phyloP scores from a whole-genome alignment of 2,797 vertebrate genomes.

The Steatocranus sp. region DNA sequence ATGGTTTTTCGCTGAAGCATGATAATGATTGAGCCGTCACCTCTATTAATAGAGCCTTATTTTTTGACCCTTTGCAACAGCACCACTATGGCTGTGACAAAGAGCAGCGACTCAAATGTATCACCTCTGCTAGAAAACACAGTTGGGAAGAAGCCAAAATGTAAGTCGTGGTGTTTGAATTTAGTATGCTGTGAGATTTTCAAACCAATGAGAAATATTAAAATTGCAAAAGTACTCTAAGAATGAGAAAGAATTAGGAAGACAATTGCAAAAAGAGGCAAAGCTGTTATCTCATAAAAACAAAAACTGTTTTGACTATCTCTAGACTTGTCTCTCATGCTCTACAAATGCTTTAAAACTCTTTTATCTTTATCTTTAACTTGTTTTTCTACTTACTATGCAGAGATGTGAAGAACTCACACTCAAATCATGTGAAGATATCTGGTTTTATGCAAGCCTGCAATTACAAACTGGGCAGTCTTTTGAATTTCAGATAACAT shows the following conservation, averaged over 20 bases:
- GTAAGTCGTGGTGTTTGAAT: neutral
- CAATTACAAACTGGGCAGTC: constrained; percentile 30
- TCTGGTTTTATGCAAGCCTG: constrained; percentile 1
- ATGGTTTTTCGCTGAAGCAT: neutral
- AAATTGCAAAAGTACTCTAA: neutral
- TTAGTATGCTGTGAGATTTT: neutral
- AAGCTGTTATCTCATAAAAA: neutral
- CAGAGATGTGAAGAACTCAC: neutral
- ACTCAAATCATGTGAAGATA: neutral
- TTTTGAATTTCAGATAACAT: constrained; percentile 20
- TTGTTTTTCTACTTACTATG: neutral
- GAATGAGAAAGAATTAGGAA: neutral
- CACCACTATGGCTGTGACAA: constrained; percentile 25
- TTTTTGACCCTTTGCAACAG: constrained; percentile 14
- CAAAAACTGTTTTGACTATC: neutral
- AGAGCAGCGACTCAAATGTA: constrained; percentile 43
- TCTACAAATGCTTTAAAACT: neutral
- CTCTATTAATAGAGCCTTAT: constrained; percentile 26
- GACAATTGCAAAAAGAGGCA: neutral
- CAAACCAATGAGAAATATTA: neutral
- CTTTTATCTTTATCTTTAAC: neutral
- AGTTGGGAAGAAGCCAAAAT: neutral
- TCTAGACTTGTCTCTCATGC: neutral
- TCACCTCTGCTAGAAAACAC: constrained; percentile 45
- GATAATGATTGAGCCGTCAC: neutral